Conservation (phyloP, 2,888 invertebrate species). For the Colostygia pectinataria region DNA sequence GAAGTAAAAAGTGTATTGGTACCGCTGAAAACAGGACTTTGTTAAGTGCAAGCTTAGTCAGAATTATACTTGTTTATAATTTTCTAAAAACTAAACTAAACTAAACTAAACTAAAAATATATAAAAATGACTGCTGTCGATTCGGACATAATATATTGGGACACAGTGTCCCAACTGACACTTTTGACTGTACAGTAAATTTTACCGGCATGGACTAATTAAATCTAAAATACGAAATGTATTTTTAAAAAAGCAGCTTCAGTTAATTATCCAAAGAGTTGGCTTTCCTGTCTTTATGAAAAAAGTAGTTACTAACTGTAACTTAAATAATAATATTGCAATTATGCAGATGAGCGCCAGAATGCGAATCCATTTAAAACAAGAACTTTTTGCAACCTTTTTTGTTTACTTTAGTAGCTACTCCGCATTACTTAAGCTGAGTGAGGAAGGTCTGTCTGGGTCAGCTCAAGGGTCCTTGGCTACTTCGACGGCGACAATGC, state of each 20-base stretch:
- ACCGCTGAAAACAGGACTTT: slow-evolving; percentile 47
- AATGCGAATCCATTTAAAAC: slow-evolving; percentile 25
- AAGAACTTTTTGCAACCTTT: slow-evolving; percentile 25
- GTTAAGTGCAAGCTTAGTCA: slow-evolving; percentile 42
- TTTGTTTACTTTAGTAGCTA: slow-evolving; percentile 36
- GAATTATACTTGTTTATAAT: slow-evolving; percentile 11
- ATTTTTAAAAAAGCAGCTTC: too few species aligned
- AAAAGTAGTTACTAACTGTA: slow-evolving; percentile 14
- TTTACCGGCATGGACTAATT: too few species aligned
- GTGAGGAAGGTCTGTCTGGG: slow-evolving; percentile 11
- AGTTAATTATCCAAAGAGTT: slow-evolving; percentile 5
- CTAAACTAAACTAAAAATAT: too few species aligned
- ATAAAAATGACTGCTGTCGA: too few species aligned
- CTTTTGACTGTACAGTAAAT: too few species aligned
- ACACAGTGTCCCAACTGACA: too few species aligned
- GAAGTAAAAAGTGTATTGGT: slow-evolving; percentile 66
- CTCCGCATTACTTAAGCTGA: slow-evolving; percentile 11
- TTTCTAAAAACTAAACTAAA: too few species aligned
- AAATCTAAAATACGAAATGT: too few species aligned
- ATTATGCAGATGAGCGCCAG: slow-evolving; percentile 35
- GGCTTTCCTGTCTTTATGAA: slow-evolving; percentile 7
- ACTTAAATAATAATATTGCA: slow-evolving; percentile 22
- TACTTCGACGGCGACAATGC: slow-evolving; percentile 7
- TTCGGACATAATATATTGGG: too few species aligned
- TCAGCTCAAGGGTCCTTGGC: slow-evolving; percentile 17